These are phyloP conservation scores for Drosophila equinoxialis DNA, from an alignment of 1,140 invertebrate genomes.

Conservation along the genomic window DNA sequence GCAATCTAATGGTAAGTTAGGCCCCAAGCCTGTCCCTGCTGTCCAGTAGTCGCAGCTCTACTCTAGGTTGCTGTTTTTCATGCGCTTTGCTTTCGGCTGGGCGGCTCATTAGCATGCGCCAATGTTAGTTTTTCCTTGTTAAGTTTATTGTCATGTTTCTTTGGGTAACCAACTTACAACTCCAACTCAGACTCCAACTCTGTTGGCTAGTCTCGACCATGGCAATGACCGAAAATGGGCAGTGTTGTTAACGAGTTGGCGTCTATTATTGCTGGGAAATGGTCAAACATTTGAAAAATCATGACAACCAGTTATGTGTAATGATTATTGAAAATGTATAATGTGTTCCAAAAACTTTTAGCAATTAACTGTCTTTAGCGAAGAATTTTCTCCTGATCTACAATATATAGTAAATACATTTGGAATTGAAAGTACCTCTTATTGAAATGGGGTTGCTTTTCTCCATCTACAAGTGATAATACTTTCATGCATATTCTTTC, in stretches of 20 bases:
- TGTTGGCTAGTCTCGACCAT: conserved; percentile 36
- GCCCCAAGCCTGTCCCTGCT: conserved; percentile 8
- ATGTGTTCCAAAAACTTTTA: background rate
- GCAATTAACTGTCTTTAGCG: background rate
- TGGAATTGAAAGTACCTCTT: too few relatives aligned
- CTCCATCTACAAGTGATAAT: too few relatives aligned
- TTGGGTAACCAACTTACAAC: background rate
- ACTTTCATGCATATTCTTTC: too few relatives aligned
- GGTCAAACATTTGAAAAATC: conserved; percentile 34
- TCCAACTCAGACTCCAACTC: background rate
- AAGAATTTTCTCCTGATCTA: too few relatives aligned
- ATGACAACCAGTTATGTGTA: conserved; percentile 28
- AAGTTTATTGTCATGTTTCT: conserved; percentile 24
- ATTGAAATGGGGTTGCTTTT: too few relatives aligned
- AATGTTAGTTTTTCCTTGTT: conserved; percentile 48
- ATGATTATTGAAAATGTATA: background rate
- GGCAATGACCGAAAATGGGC: conserved; percentile 74
- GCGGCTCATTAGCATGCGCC: conserved; percentile 69
- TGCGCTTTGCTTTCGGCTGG: conserved; percentile 32
- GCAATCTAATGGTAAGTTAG: conserved; percentile 82
- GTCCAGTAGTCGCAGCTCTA: conserved; percentile 38
- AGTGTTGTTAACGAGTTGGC: conserved; percentile 39
- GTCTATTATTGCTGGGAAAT: conserved; percentile 41
- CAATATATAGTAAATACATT: too few relatives aligned
- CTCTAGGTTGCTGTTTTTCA: conserved; percentile 23